Base-by-base conservation (phyloP, 2,888 invertebrate genomes). In the Drosophila mimetica region DNA sequence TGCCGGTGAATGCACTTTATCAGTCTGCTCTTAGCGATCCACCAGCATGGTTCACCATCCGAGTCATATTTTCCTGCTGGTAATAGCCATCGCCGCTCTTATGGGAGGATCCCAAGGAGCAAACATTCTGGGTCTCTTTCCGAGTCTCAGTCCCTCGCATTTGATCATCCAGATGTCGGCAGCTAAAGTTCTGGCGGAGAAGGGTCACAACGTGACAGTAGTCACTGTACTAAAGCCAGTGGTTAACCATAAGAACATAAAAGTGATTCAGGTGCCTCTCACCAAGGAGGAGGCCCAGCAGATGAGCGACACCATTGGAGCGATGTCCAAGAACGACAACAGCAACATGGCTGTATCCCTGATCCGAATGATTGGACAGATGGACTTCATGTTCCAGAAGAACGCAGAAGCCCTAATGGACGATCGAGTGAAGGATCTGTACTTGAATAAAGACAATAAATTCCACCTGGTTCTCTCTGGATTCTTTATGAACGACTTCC, bases 141-240 rank as follows among this genome's bases (percentile, higher is more conserved):
- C 89, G 0, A 89, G 88, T 8, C 57, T 79, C 0, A 84, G 89
- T 53, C 88, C 83, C 16, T 91, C 91, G 2, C 91, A 91, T 75
- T 41, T 90, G 30, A 89, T 91, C 22, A 64, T 91, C 1, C 85
- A 90, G 11, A 88, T 90, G 88, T 78, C 90, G 0, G 51, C 87
- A 28, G 81, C 74, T 0, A 88, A 87, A 53, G 82, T 79, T 8
- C 54, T 91, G 48, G 87, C 88, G 0, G 90, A 90, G 42, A 57
- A 67, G 20, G 91, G 91, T 0, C 91, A 91, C 46, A 89, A 91
- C 76, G 86, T 91, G 18, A 91, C 91, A 0, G 87, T 91, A n/a
- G 79, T 91, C 0, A 86, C 88, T 1, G 60, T 79, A 0, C 34
- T 87, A 1, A 78, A 86, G 14, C 44, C 44, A 16, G 44, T 44